Conservation (phyloP, 2,113 vertebrate genomes). For the Artemisiospiza belli region DNA sequence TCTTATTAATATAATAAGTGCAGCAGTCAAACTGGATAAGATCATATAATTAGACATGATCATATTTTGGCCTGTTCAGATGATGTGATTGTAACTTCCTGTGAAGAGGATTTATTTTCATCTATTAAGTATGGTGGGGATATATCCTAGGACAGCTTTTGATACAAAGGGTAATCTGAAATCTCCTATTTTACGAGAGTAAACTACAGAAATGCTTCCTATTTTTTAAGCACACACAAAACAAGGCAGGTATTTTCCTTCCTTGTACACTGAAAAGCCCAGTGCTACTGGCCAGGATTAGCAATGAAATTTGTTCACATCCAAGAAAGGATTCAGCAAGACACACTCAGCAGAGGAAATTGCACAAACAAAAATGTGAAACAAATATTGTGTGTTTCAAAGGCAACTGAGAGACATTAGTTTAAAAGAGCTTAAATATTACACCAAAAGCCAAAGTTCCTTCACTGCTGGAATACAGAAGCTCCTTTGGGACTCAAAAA, state of each 20-base stretch:
- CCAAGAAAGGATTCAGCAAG: not conserved
- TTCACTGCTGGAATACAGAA: not conserved
- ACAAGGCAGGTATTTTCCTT: not conserved
- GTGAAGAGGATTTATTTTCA: slow-evolving; percentile 34
- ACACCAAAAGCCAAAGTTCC: not conserved
- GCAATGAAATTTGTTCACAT: not conserved
- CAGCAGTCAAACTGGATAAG: slow-evolving; percentile 65
- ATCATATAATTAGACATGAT: slow-evolving; percentile 57
- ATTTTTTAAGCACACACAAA: not conserved
- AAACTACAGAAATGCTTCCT: not conserved
- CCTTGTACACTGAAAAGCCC: not conserved
- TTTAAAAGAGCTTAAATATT: not conserved
- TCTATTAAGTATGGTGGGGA: not conserved
- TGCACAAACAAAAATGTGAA: not conserved
- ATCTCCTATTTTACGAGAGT: not conserved
- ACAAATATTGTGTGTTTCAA: not conserved
- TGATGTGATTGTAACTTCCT: slow-evolving; percentile 48
- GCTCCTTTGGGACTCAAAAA: not conserved
- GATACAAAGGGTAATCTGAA: not conserved
- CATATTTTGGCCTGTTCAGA: slow-evolving; percentile 42
- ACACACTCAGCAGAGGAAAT: not conserved
- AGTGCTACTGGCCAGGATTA: not conserved
- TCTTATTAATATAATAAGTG: slow-evolving; percentile 78
- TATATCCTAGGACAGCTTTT: not conserved
- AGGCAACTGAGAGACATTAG: not conserved